Conservation (phyloP, 92 coral and sea anemone species). For the Heteractis magnifica region DNA sequence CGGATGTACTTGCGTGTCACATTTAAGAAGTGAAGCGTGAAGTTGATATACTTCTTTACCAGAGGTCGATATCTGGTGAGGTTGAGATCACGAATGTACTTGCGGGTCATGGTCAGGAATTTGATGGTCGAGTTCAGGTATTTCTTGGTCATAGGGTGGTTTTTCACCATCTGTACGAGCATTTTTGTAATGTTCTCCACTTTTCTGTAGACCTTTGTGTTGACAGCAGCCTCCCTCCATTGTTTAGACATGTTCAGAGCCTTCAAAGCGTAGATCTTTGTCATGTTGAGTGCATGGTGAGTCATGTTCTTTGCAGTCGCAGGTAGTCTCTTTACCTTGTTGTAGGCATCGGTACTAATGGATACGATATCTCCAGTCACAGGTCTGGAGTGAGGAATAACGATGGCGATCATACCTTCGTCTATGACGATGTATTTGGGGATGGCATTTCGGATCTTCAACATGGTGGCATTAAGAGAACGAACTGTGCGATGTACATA, state of each 20-base stretch:
- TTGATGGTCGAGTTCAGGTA: slow-evolving; percentile 43
- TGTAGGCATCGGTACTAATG: slow-evolving; percentile 48
- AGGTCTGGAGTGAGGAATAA: slow-evolving; percentile 65
- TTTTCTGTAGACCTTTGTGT: slow-evolving; percentile 3
- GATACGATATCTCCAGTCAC: slow-evolving; percentile 51
- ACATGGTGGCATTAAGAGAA: slow-evolving; percentile 30
- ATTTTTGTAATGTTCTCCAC: slow-evolving; percentile 7
- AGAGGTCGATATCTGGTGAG: slow-evolving; percentile 31
- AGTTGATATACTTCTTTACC: slow-evolving; percentile 17
- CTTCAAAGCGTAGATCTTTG: slow-evolving; percentile 51
- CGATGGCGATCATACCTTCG: slow-evolving; percentile 53
- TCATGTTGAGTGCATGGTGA: slow-evolving; percentile 53
- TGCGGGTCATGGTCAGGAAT: slow-evolving; percentile 46
- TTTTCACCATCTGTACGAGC: slow-evolving; percentile 36
- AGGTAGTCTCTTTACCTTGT: slow-evolving; percentile 53
- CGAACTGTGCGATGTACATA: slow-evolving; percentile 33
- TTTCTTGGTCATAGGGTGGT: slow-evolving; percentile 40
- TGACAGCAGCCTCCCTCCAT: slow-evolving; percentile 7
- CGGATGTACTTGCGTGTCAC: slow-evolving; percentile 42
- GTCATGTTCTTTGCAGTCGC: slow-evolving; percentile 53
- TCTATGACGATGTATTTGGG: slow-evolving; percentile 59
- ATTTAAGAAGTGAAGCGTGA: slow-evolving; percentile 40
- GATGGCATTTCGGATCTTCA: slow-evolving; percentile 6
- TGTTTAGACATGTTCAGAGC: slow-evolving; percentile 28
- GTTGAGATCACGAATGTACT: slow-evolving; percentile 39